Evolutionary conservation across 2,113 vertebrate species (phyloP).

Genomic region (Urocynchramus pylzowi): DNA sequence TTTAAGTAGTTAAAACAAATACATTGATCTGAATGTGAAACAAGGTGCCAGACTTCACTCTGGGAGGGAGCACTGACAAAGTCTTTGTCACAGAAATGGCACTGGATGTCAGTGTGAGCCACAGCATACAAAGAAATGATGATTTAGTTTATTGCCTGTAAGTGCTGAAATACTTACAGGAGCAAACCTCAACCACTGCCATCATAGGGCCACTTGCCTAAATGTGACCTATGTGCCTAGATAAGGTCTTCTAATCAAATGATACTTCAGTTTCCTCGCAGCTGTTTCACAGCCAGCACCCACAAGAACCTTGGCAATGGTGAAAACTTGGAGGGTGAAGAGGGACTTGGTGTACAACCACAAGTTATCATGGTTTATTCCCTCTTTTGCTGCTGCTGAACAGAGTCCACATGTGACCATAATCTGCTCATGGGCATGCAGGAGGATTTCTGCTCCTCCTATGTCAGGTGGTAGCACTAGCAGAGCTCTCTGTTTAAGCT

Average conservation of each 20-base stretch:
- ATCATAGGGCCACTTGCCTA: background rate
- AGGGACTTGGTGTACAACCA: background rate
- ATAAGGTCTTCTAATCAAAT: background rate
- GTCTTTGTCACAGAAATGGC: background rate
- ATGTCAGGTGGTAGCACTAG: fast-evolving
- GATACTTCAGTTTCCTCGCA: background rate
- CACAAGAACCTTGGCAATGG: background rate
- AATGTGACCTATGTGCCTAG: background rate
- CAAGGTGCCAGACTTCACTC: background rate
- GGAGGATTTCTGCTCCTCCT: background rate
- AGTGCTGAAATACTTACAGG: background rate
- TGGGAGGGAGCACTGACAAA: background rate
- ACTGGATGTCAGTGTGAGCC: background rate
- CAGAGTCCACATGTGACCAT: background rate
- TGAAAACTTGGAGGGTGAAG: background rate
- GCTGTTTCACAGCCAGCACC: background rate
- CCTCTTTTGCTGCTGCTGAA: background rate
- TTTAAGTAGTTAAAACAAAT: background rate
- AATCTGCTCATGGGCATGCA: background rate
- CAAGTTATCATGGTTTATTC: background rate
- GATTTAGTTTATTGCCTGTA: background rate
- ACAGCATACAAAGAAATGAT: background rate
- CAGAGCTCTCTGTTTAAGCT: background rate
- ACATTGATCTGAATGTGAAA: background rate
- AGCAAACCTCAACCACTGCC: background rate